Evolutionary conservation across 1,140 invertebrate genomes (phyloP), one percentile per base, ranked within the genome.

Genomic region (Bombus breviceps): DNA sequence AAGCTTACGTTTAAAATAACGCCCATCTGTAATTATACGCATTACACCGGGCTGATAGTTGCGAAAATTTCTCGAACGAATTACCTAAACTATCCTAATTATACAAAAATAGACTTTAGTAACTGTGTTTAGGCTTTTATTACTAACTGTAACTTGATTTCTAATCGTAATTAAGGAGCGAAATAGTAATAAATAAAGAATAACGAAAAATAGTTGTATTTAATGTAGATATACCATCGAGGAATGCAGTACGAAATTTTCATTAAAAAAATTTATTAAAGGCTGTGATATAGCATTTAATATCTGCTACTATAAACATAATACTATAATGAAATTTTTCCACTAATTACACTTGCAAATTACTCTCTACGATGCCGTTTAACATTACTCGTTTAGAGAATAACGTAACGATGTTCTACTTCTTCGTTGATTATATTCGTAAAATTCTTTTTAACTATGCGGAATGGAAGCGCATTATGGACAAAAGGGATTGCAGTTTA

Each of bases 1-100:
- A 79, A 72, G 75, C 76, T 53, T 53, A 53, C 68, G 53, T 59
- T 39, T 43, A 15, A 79, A 85, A 62, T 64, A 73, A 22, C 66
- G 32, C 6, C 28, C 15, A 47, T 39, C 32, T 62, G 15, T 72
- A 84, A 59, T 37, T 28, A 39, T 59, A 15, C 43, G 34, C 53
- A 41, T 62, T 64, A 32, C 37, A 25, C 28, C 18, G 8, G 15
- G 25, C 18, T 9, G 57, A 77, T 77, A 37, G 59, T 64, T 53
- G 1, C 3, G 22, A 53, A 69, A 80, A 69, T 66, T 69, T 12
- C 9, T 66, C 22, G 5, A 25, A 79, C 25, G 39, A 68, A 79
- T 22, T 34, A 15, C 15, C 22, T 41, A 77, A 77, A 34, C 28
- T 18, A 64, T 13, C 4, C 28, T 32, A 15, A 62, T 28, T n/a